phyloP scores from a whole-genome alignment of 2,888 invertebrate genomes.

The Drosophila gaucha region DNA sequence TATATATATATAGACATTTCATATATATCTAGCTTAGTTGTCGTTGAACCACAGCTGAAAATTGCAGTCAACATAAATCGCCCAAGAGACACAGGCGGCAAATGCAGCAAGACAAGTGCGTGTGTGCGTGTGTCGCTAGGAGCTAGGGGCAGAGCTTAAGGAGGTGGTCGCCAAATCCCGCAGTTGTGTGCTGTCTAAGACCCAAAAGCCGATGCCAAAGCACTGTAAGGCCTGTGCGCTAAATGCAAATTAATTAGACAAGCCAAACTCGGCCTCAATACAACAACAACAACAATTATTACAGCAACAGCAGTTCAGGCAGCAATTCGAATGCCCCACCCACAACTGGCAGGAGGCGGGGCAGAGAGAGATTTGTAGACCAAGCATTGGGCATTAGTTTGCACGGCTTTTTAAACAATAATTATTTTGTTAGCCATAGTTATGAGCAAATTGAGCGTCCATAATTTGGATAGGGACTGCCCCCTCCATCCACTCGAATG shows the following conservation, averaged over 20 bases:
- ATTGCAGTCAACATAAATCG: conserved; percentile 68
- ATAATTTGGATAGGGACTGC: conserved; percentile 28
- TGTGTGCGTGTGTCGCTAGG: neutral
- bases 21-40: conserved; percentile 5
- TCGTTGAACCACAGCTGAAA: conserved; percentile 46
- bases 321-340: conserved; percentile 9
- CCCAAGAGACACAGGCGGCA: conserved; percentile 28
- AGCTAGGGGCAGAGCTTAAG: neutral
- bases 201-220: conserved; percentile 33
- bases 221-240: conserved; percentile 42
- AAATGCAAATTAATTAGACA: conserved; percentile 70
- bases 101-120: conserved; percentile 11
- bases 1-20: neutral
- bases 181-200: conserved; percentile 48
- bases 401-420: conserved; percentile 57
- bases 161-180: conserved; percentile 41
- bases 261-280: conserved; percentile 38
- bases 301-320: neutral
- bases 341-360: conserved; percentile 8
- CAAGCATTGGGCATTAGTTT: conserved; percentile 36
- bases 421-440: conserved; percentile 54
- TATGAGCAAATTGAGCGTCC: conserved; percentile 57
- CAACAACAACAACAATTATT: conserved; percentile 10
- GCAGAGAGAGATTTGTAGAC: conserved; percentile 18
- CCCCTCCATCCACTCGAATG: neutral